Base-by-base conservation (phyloP, 2,113 vertebrate genomes). In the Tamias sibiricus region DNA sequence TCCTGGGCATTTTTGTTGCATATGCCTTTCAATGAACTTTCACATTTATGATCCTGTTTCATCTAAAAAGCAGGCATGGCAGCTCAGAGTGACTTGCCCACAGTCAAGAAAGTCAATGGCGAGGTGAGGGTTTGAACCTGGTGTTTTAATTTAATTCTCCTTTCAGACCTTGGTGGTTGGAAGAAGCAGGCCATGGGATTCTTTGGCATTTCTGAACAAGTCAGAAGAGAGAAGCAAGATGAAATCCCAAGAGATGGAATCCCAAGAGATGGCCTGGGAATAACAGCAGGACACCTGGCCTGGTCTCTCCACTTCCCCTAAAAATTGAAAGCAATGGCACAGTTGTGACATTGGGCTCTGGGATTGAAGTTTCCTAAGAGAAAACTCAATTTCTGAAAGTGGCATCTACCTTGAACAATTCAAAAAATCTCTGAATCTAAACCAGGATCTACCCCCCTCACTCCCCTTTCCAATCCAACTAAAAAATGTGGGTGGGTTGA, bases 401-500 rank as follows among this genome's bases (percentile, higher is more conserved):
- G 52, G 49, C 35, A 47, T 47, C 44, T 87, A 76, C 82, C 72
- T 92, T 72, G 35, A 92, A 84, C 71, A 79, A 81, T 81, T 88
- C 62, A 49, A 24, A 42, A 92, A 92, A 75, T 66, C 96, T 90
- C 64, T 91, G 86, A 89, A 28, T 75, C 84, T 93, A 90, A 93
- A 92, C 89, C 72, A 74, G 44, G 64, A 42, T 91, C 74, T 92
- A 10, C 30, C 49, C 79, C 40, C 91, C 82, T 64, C 42, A 9
- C n/a, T 83, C 82, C 93, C 64, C 71, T 74, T 89, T 93, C 93
- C 82, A 97, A 52, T 85, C 90, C 74, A 91, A 40, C 93, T 91
- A 47, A 71, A 54, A 92, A 75, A 54, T 89, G 97, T 97, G 94
- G 96, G 98, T 91, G 97, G 96, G 74, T 94, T 96, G 77, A 90